Evolutionary conservation across 2,113 vertebrate genomes (phyloP), one percentile per base, ranked within the genome.

Genomic region (Meriones unguiculatus): DNA sequence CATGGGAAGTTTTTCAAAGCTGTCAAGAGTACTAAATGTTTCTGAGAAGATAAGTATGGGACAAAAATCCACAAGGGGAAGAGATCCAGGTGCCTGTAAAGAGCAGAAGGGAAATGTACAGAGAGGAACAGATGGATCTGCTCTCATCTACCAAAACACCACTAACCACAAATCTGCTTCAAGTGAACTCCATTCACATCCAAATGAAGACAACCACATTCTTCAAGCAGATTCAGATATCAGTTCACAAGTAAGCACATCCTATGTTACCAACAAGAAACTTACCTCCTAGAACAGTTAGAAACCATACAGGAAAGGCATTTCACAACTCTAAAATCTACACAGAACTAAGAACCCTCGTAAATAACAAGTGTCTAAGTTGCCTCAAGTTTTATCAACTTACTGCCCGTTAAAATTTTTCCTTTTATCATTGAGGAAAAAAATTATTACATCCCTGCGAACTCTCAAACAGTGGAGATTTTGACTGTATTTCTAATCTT

Each of bases 231-330:
- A 35, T 15, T 93, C 69, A 86, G 64, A 46, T 35, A 96, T 64
- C 67, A 89, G 59, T 89, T 73, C 69, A 72, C 46, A 87, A 52
- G 86, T 69, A 46, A 97, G 82, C 22, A 52, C 41, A 59, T 87
- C 52, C 38, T 70, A 17, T 35, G 67, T 28, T 54, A 65, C n/a
- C 25, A 92, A 94, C 20, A 93, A 93, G 93, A 82, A 93, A 95
- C 18, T 59, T 25, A 91, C 52, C 65, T 91, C 54, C 18, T n/a
- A 88, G 97, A 95, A 91, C 57, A 86, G 50, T 93, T 64, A 95
- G 38, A 82, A 50, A 72, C 12, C 20, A 90, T 7, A 76, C 11
- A 96, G 38, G 90, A 32, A 96, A 50, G 90, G 25, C 17, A 57
- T 2, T 2, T 17, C 85, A 76, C 35, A 96, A 69, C 2, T 0